phyloP scores from a whole-genome alignment of 1,140 invertebrate species.

The Drosophila kepulauana region DNA sequence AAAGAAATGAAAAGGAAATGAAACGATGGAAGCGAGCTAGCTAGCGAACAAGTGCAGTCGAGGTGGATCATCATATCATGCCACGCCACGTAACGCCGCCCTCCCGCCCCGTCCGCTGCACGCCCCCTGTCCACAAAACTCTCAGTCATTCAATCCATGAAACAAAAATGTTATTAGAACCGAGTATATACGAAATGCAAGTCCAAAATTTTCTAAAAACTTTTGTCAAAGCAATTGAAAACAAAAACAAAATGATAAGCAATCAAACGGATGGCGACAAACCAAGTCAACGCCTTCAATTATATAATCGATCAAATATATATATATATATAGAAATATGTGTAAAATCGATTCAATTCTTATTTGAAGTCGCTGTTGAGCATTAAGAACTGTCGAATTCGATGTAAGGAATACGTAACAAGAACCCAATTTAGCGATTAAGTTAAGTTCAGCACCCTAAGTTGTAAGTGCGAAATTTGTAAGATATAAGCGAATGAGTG shows the following conservation, averaged over 20 bases:
- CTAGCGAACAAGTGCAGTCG: slow-evolving; percentile 39
- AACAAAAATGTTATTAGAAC: slow-evolving; percentile 80
- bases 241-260: slow-evolving; percentile 31
- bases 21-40: slow-evolving; percentile 27
- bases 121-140: slow-evolving; percentile 55
- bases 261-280: slow-evolving; percentile 34
- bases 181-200: slow-evolving; percentile 73
- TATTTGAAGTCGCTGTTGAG: slow-evolving; percentile 13
- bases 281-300: slow-evolving; percentile 11
- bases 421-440: slow-evolving; percentile 44
- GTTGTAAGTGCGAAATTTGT: slow-evolving; percentile 76
- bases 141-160: slow-evolving; percentile 81
- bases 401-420: slow-evolving; percentile 56
- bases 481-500: slow-evolving; percentile 66
- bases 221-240: slow-evolving; percentile 76
- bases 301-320: neutral
- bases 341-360: neutral
- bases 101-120: slow-evolving; percentile 44
- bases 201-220: slow-evolving; percentile 82
- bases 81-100: slow-evolving; percentile 23
- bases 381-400: slow-evolving; percentile 4
- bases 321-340: neutral
- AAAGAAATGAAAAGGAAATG: neutral
- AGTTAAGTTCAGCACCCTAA: slow-evolving; percentile 45
- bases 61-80: slow-evolving; percentile 29